Base-by-base conservation (phyloP, 2,888 invertebrate genomes). In the Steinernema scapterisci region DNA sequence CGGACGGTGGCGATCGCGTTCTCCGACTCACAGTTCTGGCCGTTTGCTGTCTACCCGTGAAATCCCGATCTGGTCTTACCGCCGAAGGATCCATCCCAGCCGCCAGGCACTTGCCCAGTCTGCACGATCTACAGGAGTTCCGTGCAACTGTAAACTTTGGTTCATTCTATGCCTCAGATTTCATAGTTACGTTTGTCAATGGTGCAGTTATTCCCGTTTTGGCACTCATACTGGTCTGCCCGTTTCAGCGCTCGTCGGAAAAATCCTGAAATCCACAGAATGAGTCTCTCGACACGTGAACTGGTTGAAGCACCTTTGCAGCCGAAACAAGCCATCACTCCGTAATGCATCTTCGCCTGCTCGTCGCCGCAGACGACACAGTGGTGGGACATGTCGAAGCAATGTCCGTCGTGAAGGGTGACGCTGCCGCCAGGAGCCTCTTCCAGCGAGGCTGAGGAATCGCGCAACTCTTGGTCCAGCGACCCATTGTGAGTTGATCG, bases 61-160 rank as follows among this genome's bases (percentile, higher is more conserved):
- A 77, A 51, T 84, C 84, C 1, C 85, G 82, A 76, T 85, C 85
- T 16, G 85, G 85, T 1, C 85, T 80, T 11, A 85, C 85, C n/a
- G 82, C 84, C 81, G 75, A 43, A 9, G 86, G 86, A 45, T 83
- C 81, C 86, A 86, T 86, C 23, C 86, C 86, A 16, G 79, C 83
- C 0, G 78, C 76, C 0, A 86, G 79, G 70, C 86, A 86, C 73
- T 83, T 83, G 51, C 82, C 78, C 72, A 86, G 79, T 23, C 86
- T 81, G 78, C 86, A 86, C 56, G 82, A 78, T 70, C 86, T 74
- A 52, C 86, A 86, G 19, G 82, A 78, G 71, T 79, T 85, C 45
- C 84, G 75, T 31, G 79, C 79, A 75, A 82, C 85, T 85, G 70
- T 76, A 81, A 75, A 19, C 44, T 25, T 16, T 52, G 45, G 25